A percentile compares a stretch with the other conserved stretches of the same genome.
These are phyloP conservation scores for Oriolus oriolus DNA, from an alignment of 2,113 vertebrate genomes.

Conservation along the genomic window DNA sequence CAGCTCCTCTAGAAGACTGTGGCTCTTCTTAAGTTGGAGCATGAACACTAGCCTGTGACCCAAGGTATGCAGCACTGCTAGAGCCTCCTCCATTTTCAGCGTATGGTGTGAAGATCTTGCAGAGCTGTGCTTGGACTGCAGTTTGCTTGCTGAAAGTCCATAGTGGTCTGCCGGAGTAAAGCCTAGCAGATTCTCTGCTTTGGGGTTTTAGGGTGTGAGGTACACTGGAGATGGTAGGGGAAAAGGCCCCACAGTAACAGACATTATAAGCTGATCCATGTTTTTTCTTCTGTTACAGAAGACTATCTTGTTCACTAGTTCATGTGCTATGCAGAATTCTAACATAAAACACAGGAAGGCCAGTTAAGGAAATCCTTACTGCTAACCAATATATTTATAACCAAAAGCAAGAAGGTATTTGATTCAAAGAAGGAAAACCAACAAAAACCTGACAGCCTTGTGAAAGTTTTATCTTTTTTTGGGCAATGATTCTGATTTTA, in stretches of 20 bases:
- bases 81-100: not conserved
- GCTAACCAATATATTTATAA: not conserved
- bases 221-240: not conserved
- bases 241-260: not conserved
- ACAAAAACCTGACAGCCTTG: not conserved
- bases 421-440: not conserved
- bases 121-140: not conserved
- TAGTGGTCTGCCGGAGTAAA: not conserved
- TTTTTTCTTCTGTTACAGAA: not conserved
- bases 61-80: not conserved
- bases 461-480: not conserved
- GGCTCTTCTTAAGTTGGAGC: not conserved
- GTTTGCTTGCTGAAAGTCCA: not conserved
- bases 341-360: not conserved
- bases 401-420: not conserved
- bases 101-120: not conserved
- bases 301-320: not conserved
- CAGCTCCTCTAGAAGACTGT: not conserved
- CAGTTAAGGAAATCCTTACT: not conserved
- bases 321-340: not conserved
- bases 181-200: not conserved
- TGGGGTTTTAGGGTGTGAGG: not conserved
- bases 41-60: not conserved
- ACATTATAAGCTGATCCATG: accelerated
- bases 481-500: not conserved